These are phyloP conservation scores for Montipora foliosa DNA, from an alignment of 64 coral and sea anemone species.

Conservation along the genomic window DNA sequence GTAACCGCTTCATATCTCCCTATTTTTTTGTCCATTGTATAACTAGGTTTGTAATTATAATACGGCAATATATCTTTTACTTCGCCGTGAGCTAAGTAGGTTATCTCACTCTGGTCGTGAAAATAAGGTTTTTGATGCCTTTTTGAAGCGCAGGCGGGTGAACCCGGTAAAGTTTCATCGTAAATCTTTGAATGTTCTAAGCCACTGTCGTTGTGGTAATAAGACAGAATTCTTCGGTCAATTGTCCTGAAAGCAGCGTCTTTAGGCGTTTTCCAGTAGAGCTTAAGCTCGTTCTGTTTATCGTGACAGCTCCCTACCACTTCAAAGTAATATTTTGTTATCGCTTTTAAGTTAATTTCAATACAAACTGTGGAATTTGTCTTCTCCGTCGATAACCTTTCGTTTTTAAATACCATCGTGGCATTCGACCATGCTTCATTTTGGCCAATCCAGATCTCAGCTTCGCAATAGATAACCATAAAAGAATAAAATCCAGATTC, in stretches of 20 bases:
- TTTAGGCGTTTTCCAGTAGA: constrained; percentile 47
- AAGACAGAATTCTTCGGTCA: neutral
- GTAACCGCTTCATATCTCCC: constrained; percentile 2
- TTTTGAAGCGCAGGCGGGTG: neutral
- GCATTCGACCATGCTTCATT: neutral
- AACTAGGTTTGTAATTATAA: constrained; percentile 58
- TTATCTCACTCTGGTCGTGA: neutral
- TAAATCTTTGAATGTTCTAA: neutral
- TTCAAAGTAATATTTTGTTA: constrained; percentile 51
- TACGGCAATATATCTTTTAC: constrained; percentile 35
- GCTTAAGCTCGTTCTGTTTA: neutral
- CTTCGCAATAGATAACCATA: neutral
- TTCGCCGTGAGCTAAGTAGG: neutral
- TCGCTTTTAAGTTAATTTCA: neutral
- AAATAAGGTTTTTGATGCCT: neutral
- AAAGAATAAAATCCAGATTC: constrained; percentile 35
- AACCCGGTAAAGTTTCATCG: constrained; percentile 10
- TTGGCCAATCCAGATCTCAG: constrained; percentile 32
- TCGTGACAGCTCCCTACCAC: neutral
- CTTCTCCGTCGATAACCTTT: neutral
- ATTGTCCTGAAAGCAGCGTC: neutral
- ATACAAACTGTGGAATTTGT: neutral
- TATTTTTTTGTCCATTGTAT: constrained; percentile 21
- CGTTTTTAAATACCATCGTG: neutral
- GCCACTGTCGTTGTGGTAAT: neutral